Evolutionary conservation across 2,113 vertebrate species (phyloP).

Genomic region (Oriolus oriolus): DNA sequence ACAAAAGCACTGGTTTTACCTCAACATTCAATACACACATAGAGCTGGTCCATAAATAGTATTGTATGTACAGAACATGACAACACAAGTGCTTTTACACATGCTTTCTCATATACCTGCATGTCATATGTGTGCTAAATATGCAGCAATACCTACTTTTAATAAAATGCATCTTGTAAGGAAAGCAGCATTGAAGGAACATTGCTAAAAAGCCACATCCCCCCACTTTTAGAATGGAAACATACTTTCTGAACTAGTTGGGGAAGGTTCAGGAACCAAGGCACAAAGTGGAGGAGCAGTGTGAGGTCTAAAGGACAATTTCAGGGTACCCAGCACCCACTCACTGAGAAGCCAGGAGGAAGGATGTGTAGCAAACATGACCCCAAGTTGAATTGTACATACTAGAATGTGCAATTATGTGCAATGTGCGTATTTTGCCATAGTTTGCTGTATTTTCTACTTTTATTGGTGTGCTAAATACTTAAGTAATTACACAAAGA

Average conservation of each 20-base stretch:
- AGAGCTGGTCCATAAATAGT: background rate
- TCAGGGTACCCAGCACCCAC: background rate
- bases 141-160: background rate
- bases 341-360: background rate
- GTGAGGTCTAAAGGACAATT: background rate
- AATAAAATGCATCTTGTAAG: background rate
- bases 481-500: background rate
- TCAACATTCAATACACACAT: background rate
- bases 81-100: background rate
- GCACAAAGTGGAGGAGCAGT: background rate
- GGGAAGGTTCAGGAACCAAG: background rate
- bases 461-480: background rate
- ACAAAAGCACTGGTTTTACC: background rate
- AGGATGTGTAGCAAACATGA: background rate
- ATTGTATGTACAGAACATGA: background rate
- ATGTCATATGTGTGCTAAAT: background rate
- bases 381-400: background rate
- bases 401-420: background rate
- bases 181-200: background rate
- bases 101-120: accelerated
- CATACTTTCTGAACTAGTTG: background rate
- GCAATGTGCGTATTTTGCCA: background rate
- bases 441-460: background rate
- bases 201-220: background rate
- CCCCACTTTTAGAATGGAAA: background rate